Evolutionary conservation across 2,113 vertebrate genomes (phyloP).

Genomic region (Cyprinodon variegatus): DNA sequence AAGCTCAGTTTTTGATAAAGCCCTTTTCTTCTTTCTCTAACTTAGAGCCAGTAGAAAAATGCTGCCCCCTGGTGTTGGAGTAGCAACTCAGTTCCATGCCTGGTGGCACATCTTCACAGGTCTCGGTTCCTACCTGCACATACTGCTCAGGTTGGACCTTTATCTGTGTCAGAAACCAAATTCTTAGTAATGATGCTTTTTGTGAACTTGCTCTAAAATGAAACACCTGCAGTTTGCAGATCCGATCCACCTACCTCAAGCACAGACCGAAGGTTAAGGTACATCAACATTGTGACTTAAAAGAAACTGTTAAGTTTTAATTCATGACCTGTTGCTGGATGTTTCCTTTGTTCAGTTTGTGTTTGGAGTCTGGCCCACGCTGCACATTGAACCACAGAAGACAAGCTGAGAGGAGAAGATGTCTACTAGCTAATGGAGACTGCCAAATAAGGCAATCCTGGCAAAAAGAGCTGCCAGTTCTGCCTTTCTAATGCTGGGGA

Average conservation of each 20-base stretch:
- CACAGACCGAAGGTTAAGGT: slow-evolving; percentile 95
- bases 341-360: slow-evolving; percentile 82
- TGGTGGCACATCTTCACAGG: slow-evolving; percentile 99
- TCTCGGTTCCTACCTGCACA: slow-evolving; percentile 95
- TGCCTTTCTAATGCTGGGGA: slow-evolving; percentile 25
- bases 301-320: neutral
- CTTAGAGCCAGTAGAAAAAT: slow-evolving; percentile 84
- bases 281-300: slow-evolving; percentile 32
- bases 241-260: slow-evolving; percentile 94
- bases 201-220: neutral
- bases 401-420: slow-evolving; percentile 79
- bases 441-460: slow-evolving; percentile 42
- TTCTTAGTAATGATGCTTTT: neutral
- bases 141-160: slow-evolving; percentile 90
- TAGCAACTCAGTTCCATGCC: slow-evolving; percentile 94
- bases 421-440: slow-evolving; percentile 44
- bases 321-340: neutral
- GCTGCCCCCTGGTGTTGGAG: slow-evolving; percentile 86
- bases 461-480: slow-evolving; percentile 40
- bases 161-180: neutral
- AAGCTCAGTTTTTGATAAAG: neutral
- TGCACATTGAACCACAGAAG: slow-evolving; percentile 89
- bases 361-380: slow-evolving; percentile 91
- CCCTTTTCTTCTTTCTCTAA: neutral
- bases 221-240: slow-evolving; percentile 85